Conservation (phyloP, 2,113 vertebrate species). For the Eidolon helvum region DNA sequence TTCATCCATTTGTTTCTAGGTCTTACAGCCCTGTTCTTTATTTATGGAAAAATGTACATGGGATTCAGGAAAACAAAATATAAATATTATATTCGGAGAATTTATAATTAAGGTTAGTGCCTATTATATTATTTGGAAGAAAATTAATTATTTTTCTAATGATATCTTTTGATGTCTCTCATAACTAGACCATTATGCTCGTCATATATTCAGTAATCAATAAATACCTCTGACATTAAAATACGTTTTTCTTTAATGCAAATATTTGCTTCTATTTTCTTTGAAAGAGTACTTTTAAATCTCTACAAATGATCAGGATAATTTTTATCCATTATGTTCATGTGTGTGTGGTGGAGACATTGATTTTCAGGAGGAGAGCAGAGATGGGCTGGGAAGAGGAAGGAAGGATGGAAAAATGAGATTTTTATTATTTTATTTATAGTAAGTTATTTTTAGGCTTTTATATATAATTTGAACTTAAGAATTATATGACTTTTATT, state of each 20-base stretch:
- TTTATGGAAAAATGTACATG: constrained; percentile 86
- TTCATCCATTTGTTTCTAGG: constrained; percentile 81
- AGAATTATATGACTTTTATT: background rate
- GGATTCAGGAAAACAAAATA: constrained; percentile 83
- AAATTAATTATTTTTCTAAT: constrained; percentile 7
- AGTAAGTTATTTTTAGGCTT: background rate
- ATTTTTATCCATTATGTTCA: background rate
- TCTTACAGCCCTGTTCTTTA: constrained; percentile 92
- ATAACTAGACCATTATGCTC: background rate
- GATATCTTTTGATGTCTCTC: background rate
- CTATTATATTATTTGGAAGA: background rate
- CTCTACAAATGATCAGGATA: background rate
- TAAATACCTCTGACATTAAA: background rate
- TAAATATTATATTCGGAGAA: constrained; percentile 89
- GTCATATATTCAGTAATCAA: background rate
- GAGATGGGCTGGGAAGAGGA: background rate
- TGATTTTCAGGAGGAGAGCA: background rate
- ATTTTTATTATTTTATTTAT: background rate
- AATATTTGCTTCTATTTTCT: constrained; percentile 21
- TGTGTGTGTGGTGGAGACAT: background rate
- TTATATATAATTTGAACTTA: background rate
- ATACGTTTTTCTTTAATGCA: constrained; percentile 4
- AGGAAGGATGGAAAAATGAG: background rate
- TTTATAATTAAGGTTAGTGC: constrained; percentile 91
- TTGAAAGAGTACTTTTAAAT: background rate